These are phyloP conservation scores for Calephelis perditalis DNA, from an alignment of 2,888 invertebrate genomes.

Conservation along the genomic window DNA sequence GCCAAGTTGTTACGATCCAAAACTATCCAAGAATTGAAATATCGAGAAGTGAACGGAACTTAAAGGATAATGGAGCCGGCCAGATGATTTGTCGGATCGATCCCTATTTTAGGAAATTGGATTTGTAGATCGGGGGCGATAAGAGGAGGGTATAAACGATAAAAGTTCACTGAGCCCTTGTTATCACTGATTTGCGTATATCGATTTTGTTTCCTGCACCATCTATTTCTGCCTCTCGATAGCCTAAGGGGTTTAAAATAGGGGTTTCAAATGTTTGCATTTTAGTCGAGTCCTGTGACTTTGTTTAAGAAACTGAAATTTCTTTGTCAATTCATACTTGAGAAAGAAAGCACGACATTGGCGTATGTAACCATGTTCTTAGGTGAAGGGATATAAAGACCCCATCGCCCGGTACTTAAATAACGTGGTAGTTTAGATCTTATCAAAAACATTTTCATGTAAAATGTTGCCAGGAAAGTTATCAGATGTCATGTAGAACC, in stretches of 20 bases:
- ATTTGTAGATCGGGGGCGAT: conserved; percentile 76
- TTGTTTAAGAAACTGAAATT: no score
- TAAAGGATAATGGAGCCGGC: conserved; percentile 60
- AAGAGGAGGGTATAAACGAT: conserved; percentile 40
- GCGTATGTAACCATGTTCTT: no score
- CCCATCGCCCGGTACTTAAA: no score
- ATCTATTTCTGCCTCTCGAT: conserved; percentile 49
- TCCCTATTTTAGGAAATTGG: conserved; percentile 79
- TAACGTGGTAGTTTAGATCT: no score
- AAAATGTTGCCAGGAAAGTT: no score
- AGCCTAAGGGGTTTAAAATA: conserved; percentile 32
- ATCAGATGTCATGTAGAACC: no score
- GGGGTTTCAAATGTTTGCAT: conserved; percentile 27
- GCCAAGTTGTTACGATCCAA: not conserved
- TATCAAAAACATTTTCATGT: no score
- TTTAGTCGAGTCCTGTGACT: not conserved
- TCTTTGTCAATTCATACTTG: no score
- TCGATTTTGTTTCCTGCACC: conserved; percentile 53
- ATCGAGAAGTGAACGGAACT: conserved; percentile 20
- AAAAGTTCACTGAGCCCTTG: conserved; percentile 39
- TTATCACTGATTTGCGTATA: conserved; percentile 75
- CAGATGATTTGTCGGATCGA: conserved; percentile 78
- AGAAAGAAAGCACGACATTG: no score
- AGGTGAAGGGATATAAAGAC: no score
- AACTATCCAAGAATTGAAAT: conserved; percentile 14